Percentiles rank a stretch among this genome's conserved stretches.
phyloP scores from a whole-genome alignment of 2,888 invertebrate species.

The Ophonus ardosiacus region DNA sequence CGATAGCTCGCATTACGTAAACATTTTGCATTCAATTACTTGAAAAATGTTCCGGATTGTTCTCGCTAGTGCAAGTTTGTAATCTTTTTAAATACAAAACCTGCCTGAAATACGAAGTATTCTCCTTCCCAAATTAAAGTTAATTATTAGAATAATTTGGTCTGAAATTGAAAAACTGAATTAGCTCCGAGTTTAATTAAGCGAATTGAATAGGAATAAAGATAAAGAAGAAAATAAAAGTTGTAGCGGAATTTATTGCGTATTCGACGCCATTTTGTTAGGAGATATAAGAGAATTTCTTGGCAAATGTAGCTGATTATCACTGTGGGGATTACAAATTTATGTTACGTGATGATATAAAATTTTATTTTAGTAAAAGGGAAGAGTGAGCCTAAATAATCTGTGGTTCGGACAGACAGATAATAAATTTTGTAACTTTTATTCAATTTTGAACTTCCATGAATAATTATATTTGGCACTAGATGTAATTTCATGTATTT shows the following conservation, averaged over 20 bases:
- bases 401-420: slow-evolving; percentile 11
- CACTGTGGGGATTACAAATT: neutral
- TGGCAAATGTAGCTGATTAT: slow-evolving; percentile 45
- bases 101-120: slow-evolving; percentile 23
- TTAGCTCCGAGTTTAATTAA: slow-evolving; percentile 49
- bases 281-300: slow-evolving; percentile 7
- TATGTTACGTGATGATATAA: slow-evolving; percentile 27
- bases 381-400: neutral
- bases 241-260: slow-evolving; percentile 39
- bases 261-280: slow-evolving; percentile 16
- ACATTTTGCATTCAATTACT: slow-evolving; percentile 23
- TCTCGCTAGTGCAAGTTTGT: slow-evolving; percentile 15
- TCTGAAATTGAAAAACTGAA: slow-evolving; percentile 46
- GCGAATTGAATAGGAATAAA: slow-evolving; percentile 47
- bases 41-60: slow-evolving; percentile 11
- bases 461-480: neutral
- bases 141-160: slow-evolving; percentile 52
- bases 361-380: slow-evolving; percentile 24
- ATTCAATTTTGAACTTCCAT: neutral
- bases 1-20: slow-evolving; percentile 25
- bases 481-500: neutral
- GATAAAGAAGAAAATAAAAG: slow-evolving; percentile 48
- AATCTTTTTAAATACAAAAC: slow-evolving; percentile 40
- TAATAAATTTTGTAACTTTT: neutral
- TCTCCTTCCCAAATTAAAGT: slow-evolving; percentile 38